Conservation (phyloP, 1,140 invertebrate species). For the Battus philenor region DNA sequence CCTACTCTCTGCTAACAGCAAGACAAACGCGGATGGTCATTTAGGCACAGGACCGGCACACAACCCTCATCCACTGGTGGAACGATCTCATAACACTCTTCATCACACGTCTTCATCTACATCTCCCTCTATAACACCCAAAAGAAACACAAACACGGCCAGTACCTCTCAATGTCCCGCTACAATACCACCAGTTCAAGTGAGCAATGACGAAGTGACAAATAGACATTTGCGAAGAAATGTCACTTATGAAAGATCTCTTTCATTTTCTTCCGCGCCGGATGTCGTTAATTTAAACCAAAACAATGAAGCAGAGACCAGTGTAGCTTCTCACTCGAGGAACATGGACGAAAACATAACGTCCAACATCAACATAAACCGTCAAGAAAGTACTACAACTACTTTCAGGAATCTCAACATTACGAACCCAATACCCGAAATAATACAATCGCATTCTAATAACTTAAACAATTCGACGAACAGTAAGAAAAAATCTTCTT, state of each 20-base stretch:
- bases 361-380: conserved; percentile 49
- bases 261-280: conserved; percentile 65
- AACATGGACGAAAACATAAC: conserved; percentile 30
- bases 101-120: conserved; percentile 49
- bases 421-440: conserved; percentile 60
- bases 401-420: conserved; percentile 53
- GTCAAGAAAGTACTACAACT: conserved; percentile 33
- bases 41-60: conserved; percentile 40
- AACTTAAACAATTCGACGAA: conserved; percentile 52
- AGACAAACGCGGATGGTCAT: conserved; percentile 78
- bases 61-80: conserved; percentile 62
- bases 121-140: conserved; percentile 52
- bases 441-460: conserved; percentile 61
- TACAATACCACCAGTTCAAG: conserved; percentile 34
- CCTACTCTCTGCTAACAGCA: conserved; percentile 83
- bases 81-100: conserved; percentile 71
- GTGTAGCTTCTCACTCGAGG: conserved; percentile 22
- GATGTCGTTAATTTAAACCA: conserved; percentile 76
- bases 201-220: conserved; percentile 28
- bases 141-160: conserved; percentile 52
- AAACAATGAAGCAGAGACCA: conserved; percentile 38
- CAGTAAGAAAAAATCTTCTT: conserved; percentile 62
- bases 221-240: conserved; percentile 38
- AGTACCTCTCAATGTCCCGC: conserved; percentile 25
- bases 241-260: conserved; percentile 53